A percentile compares a stretch with the other conserved stretches of the same genome.
Evolutionary conservation across 1,140 invertebrate genomes (phyloP).

Genomic region (Belonocnema kinseyi): DNA sequence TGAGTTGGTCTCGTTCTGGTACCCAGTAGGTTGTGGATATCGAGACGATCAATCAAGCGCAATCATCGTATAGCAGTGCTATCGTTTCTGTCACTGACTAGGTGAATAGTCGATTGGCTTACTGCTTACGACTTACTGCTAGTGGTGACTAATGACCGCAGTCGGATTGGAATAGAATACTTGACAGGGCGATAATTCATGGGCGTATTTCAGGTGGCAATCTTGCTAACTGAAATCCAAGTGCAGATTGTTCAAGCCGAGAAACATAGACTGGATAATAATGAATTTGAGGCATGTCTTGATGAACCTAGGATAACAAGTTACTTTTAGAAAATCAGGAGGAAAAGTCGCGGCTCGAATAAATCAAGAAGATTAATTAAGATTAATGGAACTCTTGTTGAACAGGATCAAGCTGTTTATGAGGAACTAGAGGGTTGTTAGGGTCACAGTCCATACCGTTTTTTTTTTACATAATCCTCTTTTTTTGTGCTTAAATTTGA

Average conservation of each 20-base stretch:
- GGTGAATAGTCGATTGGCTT: slow-evolving; percentile 38
- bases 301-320: background rate
- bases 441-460: too few relatives aligned
- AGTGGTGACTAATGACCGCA: slow-evolving; percentile 12
- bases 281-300: slow-evolving; percentile 1
- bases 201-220: slow-evolving; percentile 27
- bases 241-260: background rate
- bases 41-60: slow-evolving; percentile 42
- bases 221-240: slow-evolving; percentile 18
- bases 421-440: too few relatives aligned
- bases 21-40: slow-evolving; percentile 2
- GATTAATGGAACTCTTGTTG: background rate
- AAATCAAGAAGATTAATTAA: slow-evolving; percentile 16
- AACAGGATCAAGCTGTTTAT: too few relatives aligned
- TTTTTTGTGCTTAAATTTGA: background rate
- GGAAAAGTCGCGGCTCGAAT: background rate
- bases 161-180: slow-evolving; percentile 23
- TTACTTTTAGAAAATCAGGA: too few relatives aligned
- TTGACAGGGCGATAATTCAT: slow-evolving; percentile 24
- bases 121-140: slow-evolving; percentile 25
- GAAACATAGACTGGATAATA: slow-evolving; percentile 23
- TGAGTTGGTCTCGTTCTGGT: too few relatives aligned
- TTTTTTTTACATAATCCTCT: background rate
- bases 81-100: slow-evolving; percentile 40
- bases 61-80: slow-evolving; percentile 34